These are phyloP conservation scores for Loriculus beryllinus DNA, from an alignment of 2,797 vertebrate species.

Conservation along the genomic window DNA sequence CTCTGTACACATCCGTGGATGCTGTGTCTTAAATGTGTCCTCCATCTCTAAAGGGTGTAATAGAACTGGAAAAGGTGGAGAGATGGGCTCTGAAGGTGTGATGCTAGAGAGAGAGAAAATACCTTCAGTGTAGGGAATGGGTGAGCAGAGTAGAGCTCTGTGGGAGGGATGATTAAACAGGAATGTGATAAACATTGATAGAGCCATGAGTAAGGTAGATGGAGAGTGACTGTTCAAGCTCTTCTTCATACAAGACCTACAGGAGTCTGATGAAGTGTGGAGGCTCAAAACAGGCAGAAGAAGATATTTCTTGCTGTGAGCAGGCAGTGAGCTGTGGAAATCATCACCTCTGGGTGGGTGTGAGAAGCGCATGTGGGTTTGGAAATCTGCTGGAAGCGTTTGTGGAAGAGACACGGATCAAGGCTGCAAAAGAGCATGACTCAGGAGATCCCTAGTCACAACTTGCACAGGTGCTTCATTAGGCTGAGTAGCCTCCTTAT, in stretches of 20 bases:
- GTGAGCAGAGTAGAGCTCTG: neutral
- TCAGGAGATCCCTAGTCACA: conserved; percentile 22
- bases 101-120: neutral
- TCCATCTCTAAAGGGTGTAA: neutral
- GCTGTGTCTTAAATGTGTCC: neutral
- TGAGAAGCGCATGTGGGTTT: conserved; percentile 9
- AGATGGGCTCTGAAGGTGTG: neutral
- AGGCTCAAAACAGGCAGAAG: neutral
- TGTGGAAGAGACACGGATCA: neutral
- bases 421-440: neutral
- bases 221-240: conserved; percentile 7
- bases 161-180: neutral
- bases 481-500: neutral
- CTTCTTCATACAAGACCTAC: neutral
- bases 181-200: neutral
- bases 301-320: neutral
- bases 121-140: neutral
- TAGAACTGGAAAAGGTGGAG: neutral
- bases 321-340: conserved; percentile 10
- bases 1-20: neutral
- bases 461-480: conserved; percentile 1
- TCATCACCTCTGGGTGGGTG: conserved; percentile 12
- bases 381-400: conserved; percentile 24
- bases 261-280: conserved; percentile 26
- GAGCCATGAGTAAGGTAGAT: neutral